These are phyloP conservation scores for Eupristina koningsbergeri DNA, from an alignment of 1,140 invertebrate species.

Conservation along the genomic window DNA sequence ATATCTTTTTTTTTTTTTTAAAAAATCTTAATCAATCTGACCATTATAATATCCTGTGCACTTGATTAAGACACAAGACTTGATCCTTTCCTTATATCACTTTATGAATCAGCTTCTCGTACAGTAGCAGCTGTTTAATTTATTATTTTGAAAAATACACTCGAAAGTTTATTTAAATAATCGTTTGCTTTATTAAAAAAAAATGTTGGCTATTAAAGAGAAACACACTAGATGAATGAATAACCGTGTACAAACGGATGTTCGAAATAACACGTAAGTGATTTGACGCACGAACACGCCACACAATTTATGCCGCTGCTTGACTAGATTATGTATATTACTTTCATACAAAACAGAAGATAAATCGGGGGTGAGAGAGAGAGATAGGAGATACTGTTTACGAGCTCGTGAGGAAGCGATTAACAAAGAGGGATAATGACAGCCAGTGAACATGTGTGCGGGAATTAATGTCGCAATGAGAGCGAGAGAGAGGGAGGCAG, in stretches of 20 bases:
- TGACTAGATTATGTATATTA: not conserved
- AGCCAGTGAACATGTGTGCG: not conserved
- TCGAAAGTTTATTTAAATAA: not conserved
- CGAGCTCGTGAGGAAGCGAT: not conserved
- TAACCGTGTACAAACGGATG: constrained; percentile 56
- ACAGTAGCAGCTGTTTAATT: not conserved
- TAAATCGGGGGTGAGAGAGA: too few species aligned
- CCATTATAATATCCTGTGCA: not conserved
- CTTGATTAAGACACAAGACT: not conserved
- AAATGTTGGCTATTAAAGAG: not conserved
- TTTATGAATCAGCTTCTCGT: not conserved
- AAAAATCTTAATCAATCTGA: not conserved
- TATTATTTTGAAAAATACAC: not conserved
- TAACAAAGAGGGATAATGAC: not conserved
- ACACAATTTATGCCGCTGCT: not conserved
- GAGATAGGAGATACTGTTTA: too few species aligned
- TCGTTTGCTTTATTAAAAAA: not conserved
- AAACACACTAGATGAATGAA: not conserved
- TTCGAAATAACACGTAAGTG: constrained; percentile 59
- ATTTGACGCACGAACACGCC: constrained; percentile 40
- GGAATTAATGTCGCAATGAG: too few species aligned
- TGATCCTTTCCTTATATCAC: not conserved
- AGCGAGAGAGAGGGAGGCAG: not conserved
- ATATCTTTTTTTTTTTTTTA: not conserved
- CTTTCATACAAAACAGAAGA: not conserved